A percentile compares a stretch with the other conserved stretches of the same genome.
Evolutionary conservation across 2,797 vertebrate species (phyloP).

Genomic region (Hippoglossus hippoglossus): DNA sequence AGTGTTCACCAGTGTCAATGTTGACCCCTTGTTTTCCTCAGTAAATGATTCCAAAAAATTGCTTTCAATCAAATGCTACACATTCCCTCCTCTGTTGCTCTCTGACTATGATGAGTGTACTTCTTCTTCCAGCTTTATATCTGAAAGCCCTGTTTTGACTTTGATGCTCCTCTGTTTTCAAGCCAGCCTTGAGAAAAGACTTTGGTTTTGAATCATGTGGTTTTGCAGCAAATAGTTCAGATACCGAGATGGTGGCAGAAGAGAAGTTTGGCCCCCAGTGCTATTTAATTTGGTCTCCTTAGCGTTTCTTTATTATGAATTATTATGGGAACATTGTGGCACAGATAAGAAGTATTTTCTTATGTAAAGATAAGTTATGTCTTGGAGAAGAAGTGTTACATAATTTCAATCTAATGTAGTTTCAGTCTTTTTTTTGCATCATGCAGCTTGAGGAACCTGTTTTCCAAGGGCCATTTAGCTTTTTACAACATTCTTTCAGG

Average conservation of each 20-base stretch:
- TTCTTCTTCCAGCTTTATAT: constrained; percentile 4
- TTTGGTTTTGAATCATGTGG: constrained; percentile 59
- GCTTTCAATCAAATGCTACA: background rate
- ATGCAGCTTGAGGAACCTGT: background rate
- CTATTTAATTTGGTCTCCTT: constrained; percentile 12
- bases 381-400: no score
- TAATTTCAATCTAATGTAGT: no score
- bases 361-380: background rate
- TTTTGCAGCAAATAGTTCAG: constrained; percentile 59
- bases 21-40: no score
- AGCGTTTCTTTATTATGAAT: constrained; percentile 14
- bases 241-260: constrained; percentile 40
- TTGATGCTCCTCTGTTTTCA: constrained; percentile 25
- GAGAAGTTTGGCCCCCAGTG: constrained; percentile 11
- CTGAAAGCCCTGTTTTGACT: constrained; percentile 30
- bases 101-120: background rate
- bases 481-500: background rate
- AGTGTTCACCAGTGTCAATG: no score
- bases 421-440: background rate
- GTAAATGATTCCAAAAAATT: no score
- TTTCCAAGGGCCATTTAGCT: no score
- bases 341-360: background rate
- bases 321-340: background rate
- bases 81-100: background rate
- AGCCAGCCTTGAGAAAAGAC: constrained; percentile 32